Evolutionary conservation across 1,140 invertebrate genomes (phyloP), one percentile per base, ranked within the genome.

Genomic region (Glomeris maerens): DNA sequence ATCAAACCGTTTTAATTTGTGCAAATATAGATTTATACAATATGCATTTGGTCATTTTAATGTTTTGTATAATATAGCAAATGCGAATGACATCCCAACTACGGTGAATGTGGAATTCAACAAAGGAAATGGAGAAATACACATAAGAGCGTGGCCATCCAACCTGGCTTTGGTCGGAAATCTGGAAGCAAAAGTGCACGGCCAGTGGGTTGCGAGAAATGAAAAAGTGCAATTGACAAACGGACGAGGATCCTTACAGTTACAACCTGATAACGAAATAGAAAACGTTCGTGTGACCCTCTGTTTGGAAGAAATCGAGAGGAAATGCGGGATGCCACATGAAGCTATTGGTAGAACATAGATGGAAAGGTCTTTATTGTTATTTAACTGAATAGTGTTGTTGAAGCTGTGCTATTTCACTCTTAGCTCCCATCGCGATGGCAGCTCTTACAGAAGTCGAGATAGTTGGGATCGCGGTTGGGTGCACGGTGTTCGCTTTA

Each of bases 71-170:
- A n/a, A n/a, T 0, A 78, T 82, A 48, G 81, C 90, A 1, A 83
- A 89, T 52, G 76, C 82, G 55, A 60, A 66, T 0, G 61, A 61
- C 48, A 89, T 92, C 21, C 80, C 85, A 1, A 68, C 79, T 0
- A 83, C 88, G 0, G 70, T 84, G 50, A 74, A 82, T 10, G 84
- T 90, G 2, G 81, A 79, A 14, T 90, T 79, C 60, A 83, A 90
- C 57, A 83, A 82, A 0, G 77, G 77, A 54, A 77, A 78, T 2
- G 76, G 78, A 27, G 77, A 74, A 0, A 60, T 92, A 1, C 77
- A 78, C 3, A 83, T 91, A 53, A 81, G 79, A 59, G 78, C 88
- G 1, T 79, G 60, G 23, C 29, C 77, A 0, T 72, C 58, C 10
- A 45, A 55, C 17, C 48, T 67, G 76, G 29, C 86, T 79, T 3